Percentiles rank a stretch among this genome's conserved stretches.
Evolutionary conservation across 2,113 vertebrate genomes (phyloP).

Genomic region (Pseudorectes ferrugineus): DNA sequence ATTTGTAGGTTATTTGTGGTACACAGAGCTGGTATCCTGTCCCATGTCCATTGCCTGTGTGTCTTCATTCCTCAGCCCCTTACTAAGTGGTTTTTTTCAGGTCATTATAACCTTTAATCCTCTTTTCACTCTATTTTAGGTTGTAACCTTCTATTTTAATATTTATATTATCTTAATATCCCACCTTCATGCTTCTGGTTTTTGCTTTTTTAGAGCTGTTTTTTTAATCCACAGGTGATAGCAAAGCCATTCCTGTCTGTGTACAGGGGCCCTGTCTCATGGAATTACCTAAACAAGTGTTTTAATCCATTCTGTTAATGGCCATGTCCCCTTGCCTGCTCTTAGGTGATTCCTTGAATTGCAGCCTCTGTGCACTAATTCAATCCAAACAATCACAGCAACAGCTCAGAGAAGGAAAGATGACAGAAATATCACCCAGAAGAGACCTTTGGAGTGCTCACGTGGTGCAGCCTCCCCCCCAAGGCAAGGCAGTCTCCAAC

Average conservation of each 20-base stretch:
- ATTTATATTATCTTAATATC: background rate
- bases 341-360: background rate
- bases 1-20: background rate
- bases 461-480: background rate
- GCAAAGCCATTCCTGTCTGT: background rate
- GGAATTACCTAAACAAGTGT: background rate
- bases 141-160: background rate
- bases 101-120: background rate
- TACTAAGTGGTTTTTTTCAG: background rate
- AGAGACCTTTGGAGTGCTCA: background rate
- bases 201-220: background rate
- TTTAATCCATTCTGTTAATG: background rate
- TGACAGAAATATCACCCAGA: background rate
- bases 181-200: background rate
- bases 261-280: background rate
- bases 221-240: background rate
- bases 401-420: background rate
- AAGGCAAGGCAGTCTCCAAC: background rate
- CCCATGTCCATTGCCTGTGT: rapidly evolving
- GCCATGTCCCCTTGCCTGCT: background rate
- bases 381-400: background rate
- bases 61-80: background rate
- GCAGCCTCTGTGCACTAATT: background rate
- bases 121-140: background rate
- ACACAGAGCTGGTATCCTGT: rapidly evolving